Evolutionary conservation across 2,888 invertebrate species (phyloP).

Genomic region (Cordilura impudica): DNA sequence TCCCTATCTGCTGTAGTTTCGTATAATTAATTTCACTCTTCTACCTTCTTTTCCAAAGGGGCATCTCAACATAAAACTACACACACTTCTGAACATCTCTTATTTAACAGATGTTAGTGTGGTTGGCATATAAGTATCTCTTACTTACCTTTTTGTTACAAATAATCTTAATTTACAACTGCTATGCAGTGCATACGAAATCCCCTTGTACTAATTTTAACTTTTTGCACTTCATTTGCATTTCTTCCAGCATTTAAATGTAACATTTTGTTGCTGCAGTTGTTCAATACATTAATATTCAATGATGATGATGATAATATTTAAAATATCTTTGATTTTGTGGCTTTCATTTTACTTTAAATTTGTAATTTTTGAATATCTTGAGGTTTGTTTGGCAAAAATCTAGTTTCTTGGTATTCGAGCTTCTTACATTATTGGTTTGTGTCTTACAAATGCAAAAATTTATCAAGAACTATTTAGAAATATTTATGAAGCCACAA

Average conservation of each 20-base stretch:
- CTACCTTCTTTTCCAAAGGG: too few species aligned
- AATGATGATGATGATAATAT: slow-evolving; percentile 48
- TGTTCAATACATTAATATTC: slow-evolving; percentile 33
- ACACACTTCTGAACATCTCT: too few species aligned
- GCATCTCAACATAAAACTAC: too few species aligned
- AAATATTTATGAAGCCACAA: slow-evolving; percentile 41
- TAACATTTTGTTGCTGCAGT: slow-evolving; percentile 7
- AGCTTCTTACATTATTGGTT: slow-evolving; percentile 22
- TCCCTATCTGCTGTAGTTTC: too few species aligned
- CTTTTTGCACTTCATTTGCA: slow-evolving; percentile 54
- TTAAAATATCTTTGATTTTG: slow-evolving; percentile 62
- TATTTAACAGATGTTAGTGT: slow-evolving; percentile 45
- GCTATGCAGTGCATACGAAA: slow-evolving; percentile 37
- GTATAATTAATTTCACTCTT: too few species aligned
- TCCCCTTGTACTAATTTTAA: slow-evolving; percentile 35
- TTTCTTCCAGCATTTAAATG: slow-evolving; percentile 8
- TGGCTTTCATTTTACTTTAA: slow-evolving; percentile 57
- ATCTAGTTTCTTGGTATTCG: slow-evolving; percentile 21
- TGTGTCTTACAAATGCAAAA: slow-evolving; percentile 29
- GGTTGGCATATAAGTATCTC: slow-evolving; percentile 3
- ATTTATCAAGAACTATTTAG: slow-evolving; percentile 28
- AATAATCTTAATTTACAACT: slow-evolving; percentile 48
- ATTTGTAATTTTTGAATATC: slow-evolving; percentile 48
- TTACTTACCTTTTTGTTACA: slow-evolving; percentile 29
- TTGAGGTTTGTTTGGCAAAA: slow-evolving; percentile 50